A percentile compares a stretch with the other conserved stretches of the same genome.
These are phyloP conservation scores for Arremon aurantiirostris DNA, from an alignment of 2,797 vertebrate genomes.

Conservation along the genomic window DNA sequence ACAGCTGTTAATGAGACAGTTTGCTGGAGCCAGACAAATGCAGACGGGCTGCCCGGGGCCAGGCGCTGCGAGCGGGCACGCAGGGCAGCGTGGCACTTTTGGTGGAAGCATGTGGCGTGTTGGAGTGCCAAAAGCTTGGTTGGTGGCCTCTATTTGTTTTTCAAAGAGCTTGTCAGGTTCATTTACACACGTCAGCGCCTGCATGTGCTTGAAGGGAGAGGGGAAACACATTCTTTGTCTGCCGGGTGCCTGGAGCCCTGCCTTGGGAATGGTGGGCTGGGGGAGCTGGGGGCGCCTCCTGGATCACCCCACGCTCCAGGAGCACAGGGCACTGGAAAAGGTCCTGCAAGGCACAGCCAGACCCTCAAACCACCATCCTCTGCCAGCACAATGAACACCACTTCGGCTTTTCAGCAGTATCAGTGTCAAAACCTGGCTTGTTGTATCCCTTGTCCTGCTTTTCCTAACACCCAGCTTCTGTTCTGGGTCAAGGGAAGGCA, in stretches of 20 bases:
- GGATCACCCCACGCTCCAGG: not conserved
- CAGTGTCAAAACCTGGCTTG: not conserved
- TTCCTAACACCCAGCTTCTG: not conserved
- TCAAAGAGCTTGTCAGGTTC: conserved; percentile 69
- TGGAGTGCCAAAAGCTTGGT: conserved; percentile 61
- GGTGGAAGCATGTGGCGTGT: conserved; percentile 62
- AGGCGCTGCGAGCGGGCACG: not conserved
- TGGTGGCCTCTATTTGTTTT: conserved; percentile 71
- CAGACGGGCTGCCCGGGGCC: conserved; percentile 37
- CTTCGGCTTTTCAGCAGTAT: not conserved
- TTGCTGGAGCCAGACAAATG: conserved; percentile 62
- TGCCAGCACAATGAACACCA: not conserved
- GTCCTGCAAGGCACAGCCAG: accelerated
- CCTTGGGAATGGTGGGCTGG: not conserved
- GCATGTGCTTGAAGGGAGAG: not conserved
- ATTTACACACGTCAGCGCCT: conserved; percentile 54
- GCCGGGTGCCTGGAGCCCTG: not conserved
- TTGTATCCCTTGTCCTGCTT: accelerated
- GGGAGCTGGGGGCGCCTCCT: not conserved
- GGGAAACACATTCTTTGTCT: conserved; percentile 51
- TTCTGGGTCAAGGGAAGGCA: not conserved
- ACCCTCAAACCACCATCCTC: not conserved
- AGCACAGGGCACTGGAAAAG: not conserved
- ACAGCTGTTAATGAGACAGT: conserved; percentile 75
- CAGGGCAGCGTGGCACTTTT: conserved; percentile 36